phyloP scores from a whole-genome alignment of 2,888 invertebrate genomes.

The Leptarthrus brevirostris region DNA sequence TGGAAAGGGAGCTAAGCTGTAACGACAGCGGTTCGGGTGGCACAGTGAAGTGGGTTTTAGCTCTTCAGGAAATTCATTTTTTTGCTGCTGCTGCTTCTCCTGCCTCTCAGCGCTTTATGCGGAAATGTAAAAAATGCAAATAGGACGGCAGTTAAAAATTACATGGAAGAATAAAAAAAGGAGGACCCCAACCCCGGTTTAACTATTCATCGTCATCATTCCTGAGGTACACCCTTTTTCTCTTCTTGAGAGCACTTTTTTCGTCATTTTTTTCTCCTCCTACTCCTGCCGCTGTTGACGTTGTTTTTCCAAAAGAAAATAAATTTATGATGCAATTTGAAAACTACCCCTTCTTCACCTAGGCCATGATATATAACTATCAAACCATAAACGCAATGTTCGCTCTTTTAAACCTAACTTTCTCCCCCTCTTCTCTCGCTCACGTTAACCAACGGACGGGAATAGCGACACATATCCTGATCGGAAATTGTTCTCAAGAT shows the following conservation, averaged over 20 bases:
- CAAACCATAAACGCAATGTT: too few species aligned
- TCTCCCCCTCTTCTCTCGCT: too few species aligned
- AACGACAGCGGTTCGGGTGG: background rate
- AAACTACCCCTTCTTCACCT: too few species aligned
- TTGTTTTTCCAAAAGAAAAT: background rate
- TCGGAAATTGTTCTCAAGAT: constrained; percentile 22
- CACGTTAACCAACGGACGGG: too few species aligned
- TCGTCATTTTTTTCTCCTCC: too few species aligned
- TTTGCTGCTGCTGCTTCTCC: background rate
- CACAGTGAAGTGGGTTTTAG: constrained; percentile 1
- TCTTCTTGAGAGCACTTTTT: too few species aligned
- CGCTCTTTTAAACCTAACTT: too few species aligned
- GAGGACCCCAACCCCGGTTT: too few species aligned
- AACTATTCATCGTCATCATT: too few species aligned
- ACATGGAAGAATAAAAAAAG: background rate
- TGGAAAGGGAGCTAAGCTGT: background rate
- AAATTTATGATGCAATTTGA: background rate
- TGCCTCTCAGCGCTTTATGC: background rate
- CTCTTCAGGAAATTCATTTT: background rate
- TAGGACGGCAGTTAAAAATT: constrained; percentile 3
- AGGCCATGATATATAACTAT: too few species aligned
- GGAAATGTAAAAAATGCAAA: background rate
- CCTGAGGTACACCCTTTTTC: too few species aligned
- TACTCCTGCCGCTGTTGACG: too few species aligned
- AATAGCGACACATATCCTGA: constrained; percentile 16